Evolutionary conservation across 2,888 invertebrate species (phyloP).

Genomic region (Eupithecia insigniata): DNA sequence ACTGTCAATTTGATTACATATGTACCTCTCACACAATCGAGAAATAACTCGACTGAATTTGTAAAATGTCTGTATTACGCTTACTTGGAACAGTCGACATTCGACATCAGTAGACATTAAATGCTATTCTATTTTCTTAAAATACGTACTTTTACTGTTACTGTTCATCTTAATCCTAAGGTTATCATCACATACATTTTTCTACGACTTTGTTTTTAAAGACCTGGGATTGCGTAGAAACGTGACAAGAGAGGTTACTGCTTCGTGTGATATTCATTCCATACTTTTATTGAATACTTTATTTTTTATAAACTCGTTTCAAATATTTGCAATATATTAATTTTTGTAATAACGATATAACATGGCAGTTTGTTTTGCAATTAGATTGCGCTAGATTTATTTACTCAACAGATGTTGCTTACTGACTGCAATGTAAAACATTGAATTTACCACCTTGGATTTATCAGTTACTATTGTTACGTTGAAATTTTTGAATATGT

Average conservation of each 20-base stretch:
- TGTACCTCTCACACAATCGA: constrained; percentile 80
- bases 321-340: constrained; percentile 44
- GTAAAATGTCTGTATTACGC: constrained; percentile 80
- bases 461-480: constrained; percentile 43
- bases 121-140: constrained; percentile 83
- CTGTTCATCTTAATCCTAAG: constrained; percentile 64
- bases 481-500: constrained; percentile 58
- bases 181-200: constrained; percentile 46
- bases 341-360: constrained; percentile 34
- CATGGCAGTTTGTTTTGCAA: constrained; percentile 67
- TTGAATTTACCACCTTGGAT: constrained; percentile 52
- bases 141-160: constrained; percentile 73
- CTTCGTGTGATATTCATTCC: constrained; percentile 83
- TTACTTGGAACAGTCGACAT: constrained; percentile 78
- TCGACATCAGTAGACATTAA: constrained; percentile 65
- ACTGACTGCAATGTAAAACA: constrained; percentile 71
- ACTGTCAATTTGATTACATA: constrained; percentile 60
- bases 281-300: constrained; percentile 65
- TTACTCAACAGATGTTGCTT: constrained; percentile 41
- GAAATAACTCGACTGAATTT: constrained; percentile 80
- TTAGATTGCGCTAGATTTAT: constrained; percentile 81
- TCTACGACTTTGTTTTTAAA: constrained; percentile 43
- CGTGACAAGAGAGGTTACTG: constrained; percentile 68
- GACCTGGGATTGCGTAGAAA: constrained; percentile 47
- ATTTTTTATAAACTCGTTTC: constrained; percentile 54